phyloP scores from a whole-genome alignment of 2,888 invertebrate species.

The Halictus quadricinctus region DNA sequence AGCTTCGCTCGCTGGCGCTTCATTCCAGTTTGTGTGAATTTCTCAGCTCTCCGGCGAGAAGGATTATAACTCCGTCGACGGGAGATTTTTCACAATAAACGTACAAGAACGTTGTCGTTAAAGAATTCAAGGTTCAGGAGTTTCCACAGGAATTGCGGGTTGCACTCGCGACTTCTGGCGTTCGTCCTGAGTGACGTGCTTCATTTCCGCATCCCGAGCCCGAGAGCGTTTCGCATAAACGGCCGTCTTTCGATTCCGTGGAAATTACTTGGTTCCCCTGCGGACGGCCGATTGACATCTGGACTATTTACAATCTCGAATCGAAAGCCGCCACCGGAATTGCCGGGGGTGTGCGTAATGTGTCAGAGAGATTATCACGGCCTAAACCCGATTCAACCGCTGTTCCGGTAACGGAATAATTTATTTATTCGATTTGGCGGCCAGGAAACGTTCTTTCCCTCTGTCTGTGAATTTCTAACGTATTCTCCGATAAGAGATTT shows the following conservation, averaged over 20 bases:
- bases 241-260: constrained; percentile 51
- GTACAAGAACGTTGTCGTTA: constrained; percentile 20
- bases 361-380: constrained; percentile 43
- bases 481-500: background rate
- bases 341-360: constrained; percentile 44
- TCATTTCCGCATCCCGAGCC: constrained; percentile 65
- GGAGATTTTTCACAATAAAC: background rate
- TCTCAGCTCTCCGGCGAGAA: background rate
- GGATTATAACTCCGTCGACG: background rate
- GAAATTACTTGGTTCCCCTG: constrained; percentile 66
- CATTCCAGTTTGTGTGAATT: background rate
- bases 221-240: constrained; percentile 54
- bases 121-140: constrained; percentile 10
- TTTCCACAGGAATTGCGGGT: constrained; percentile 33
- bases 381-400: background rate
- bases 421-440: background rate
- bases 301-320: constrained; percentile 66
- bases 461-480: too few species aligned
- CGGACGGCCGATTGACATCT: constrained; percentile 47
- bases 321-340: constrained; percentile 56
- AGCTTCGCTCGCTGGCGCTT: background rate
- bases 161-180: constrained; percentile 28
- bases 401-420: background rate
- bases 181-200: constrained; percentile 64
- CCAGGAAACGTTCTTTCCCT: background rate